Evolutionary conservation across 2,797 vertebrate species (phyloP).

Genomic region (Amniataba percoides): DNA sequence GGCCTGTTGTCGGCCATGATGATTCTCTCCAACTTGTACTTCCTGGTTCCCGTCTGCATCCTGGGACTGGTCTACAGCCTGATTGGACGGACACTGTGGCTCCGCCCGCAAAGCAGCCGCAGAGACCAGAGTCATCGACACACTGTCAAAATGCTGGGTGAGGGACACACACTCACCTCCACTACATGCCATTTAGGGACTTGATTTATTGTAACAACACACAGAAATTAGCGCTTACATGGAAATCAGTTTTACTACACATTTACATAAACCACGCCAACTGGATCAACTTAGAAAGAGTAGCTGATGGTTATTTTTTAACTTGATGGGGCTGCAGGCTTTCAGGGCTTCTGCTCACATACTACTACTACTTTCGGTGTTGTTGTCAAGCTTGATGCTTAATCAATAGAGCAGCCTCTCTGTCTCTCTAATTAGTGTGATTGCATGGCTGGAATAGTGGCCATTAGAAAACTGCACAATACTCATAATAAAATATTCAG

Average conservation of each 20-base stretch:
- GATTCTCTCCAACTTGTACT: slow-evolving; percentile 88
- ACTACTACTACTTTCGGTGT: not conserved
- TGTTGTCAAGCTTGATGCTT: too few relatives aligned
- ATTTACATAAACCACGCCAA: not conserved
- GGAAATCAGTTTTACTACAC: not conserved
- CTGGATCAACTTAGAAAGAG: not conserved
- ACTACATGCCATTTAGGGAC: not conserved
- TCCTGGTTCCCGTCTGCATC: slow-evolving; percentile 84
- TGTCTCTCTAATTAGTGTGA: too few relatives aligned
- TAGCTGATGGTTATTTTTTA: not conserved
- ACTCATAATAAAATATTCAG: too few relatives aligned
- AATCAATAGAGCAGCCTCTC: too few relatives aligned
- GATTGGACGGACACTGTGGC: slow-evolving; percentile 85
- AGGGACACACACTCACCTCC: slow-evolving; percentile 37
- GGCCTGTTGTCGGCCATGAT: slow-evolving; percentile 86
- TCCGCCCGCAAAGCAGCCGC: slow-evolving; percentile 74
- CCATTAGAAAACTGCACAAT: too few relatives aligned
- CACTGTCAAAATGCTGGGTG: slow-evolving; percentile 86
- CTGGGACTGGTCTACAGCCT: slow-evolving; percentile 86
- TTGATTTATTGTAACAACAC: not conserved
- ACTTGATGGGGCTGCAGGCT: not conserved
- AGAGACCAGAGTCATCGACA: slow-evolving; percentile 80
- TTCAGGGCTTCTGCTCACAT: not conserved
- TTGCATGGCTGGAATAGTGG: too few relatives aligned
- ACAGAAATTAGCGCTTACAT: not conserved